Percentiles rank a stretch among this genome's conserved stretches.
Conservation (phyloP, 2,888 invertebrate species). For the Chrysodeixis includens region DNA sequence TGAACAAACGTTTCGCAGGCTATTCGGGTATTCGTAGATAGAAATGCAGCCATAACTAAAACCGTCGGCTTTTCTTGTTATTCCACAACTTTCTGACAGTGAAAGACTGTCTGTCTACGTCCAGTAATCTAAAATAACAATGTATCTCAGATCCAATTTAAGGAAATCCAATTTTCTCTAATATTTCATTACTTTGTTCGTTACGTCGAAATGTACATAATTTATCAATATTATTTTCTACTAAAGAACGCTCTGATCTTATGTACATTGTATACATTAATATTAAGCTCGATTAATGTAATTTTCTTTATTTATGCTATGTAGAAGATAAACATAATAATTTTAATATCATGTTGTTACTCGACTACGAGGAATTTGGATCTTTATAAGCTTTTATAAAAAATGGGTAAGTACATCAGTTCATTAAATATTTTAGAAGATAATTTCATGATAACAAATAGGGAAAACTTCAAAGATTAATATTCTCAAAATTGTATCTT, state of each 20-base stretch:
- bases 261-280: conserved; percentile 9
- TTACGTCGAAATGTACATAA: conserved; percentile 17
- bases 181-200: conserved; percentile 43
- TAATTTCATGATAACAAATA: not conserved
- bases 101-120: conserved; percentile 35
- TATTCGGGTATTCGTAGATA: conserved; percentile 48
- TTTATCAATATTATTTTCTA: conserved; percentile 44
- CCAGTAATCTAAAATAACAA: conserved; percentile 41
- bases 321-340: not conserved
- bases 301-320: not conserved
- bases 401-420: not conserved
- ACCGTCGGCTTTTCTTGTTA: conserved; percentile 50
- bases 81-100: conserved; percentile 43
- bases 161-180: conserved; percentile 43
- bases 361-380: not conserved
- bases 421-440: not conserved
- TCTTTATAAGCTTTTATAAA: not conserved
- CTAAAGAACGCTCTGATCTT: conserved; percentile 17
- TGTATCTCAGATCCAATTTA: conserved; percentile 24
- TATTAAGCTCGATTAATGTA: not conserved
- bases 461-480: not conserved
- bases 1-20: conserved; percentile 66
- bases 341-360: not conserved
- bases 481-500: too few species aligned
- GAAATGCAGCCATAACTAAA: conserved; percentile 64